Conservation (phyloP, 2,797 vertebrate genomes). For the Jordanella pulchra region DNA sequence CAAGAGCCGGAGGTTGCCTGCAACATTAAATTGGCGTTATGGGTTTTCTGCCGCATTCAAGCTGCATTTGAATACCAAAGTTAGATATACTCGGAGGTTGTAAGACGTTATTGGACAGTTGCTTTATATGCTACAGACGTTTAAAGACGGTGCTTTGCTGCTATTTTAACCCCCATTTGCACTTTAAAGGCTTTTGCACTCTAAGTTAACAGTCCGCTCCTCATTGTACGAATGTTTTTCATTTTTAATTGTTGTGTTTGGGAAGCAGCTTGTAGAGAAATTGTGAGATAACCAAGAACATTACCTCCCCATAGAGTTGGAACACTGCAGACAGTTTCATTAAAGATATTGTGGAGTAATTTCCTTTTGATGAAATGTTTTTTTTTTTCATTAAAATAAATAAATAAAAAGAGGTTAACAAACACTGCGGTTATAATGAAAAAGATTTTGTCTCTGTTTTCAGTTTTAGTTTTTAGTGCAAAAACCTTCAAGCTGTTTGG, state of each 20-base stretch:
- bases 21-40: background rate
- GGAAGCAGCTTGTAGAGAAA: background rate
- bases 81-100: background rate
- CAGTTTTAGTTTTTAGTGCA: background rate
- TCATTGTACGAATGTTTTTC: background rate
- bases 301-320: background rate
- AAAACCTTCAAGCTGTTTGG: background rate
- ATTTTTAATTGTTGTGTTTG: slow-evolving; percentile 4
- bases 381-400: slow-evolving; percentile 18
- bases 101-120: background rate
- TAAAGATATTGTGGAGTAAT: background rate
- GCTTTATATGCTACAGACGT: slow-evolving; percentile 4
- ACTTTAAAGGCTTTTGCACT: slow-evolving; percentile 7
- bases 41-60: slow-evolving; percentile 4
- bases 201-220: background rate
- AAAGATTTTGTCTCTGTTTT: background rate
- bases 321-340: slow-evolving; percentile 4
- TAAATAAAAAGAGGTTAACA: background rate
- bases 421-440: background rate
- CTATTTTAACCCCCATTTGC: background rate
- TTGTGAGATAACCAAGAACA: background rate
- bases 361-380: background rate
- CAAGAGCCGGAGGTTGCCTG: background rate
- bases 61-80: slow-evolving; percentile 1
- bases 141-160: slow-evolving; percentile 1